A percentile compares a stretch with the other conserved stretches of the same genome.
Conservation (phyloP, 2,113 vertebrate genomes). For the Coregonus clupeaformis region DNA sequence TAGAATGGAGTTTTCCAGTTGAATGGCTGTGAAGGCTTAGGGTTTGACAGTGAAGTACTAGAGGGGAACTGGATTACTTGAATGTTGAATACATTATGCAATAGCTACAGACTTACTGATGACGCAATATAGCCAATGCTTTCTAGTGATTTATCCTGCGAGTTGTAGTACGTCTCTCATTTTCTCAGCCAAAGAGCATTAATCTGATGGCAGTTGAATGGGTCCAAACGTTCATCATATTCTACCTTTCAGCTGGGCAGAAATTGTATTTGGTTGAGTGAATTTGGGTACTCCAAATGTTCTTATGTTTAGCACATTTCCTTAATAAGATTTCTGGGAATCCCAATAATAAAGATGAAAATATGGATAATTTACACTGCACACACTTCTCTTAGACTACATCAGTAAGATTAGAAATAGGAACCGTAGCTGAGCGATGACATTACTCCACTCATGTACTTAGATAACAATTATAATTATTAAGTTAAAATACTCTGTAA, state of each 20-base stretch:
- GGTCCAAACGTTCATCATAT: neutral
- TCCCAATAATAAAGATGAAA: neutral
- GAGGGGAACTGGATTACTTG: neutral
- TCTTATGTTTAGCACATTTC: neutral
- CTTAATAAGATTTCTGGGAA: neutral
- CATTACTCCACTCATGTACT: constrained; percentile 1
- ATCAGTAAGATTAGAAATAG: neutral
- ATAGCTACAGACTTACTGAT: neutral
- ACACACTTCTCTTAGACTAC: neutral
- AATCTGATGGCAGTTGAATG: neutral
- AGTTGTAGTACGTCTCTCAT: neutral
- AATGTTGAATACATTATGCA: constrained; percentile 3
- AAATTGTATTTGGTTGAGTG: neutral
- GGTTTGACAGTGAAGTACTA: constrained; percentile 1
- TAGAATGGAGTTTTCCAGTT: neutral
- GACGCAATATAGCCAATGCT: neutral
- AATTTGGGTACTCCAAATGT: neutral
- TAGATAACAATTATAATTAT: constrained; percentile 26
- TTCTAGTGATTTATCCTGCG: neutral
- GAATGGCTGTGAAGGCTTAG: neutral
- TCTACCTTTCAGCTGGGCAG: neutral
- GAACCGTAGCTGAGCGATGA: neutral
- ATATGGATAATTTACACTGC: neutral
- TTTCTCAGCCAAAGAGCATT: neutral
- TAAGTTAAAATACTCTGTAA: constrained; percentile 25